These are phyloP conservation scores for Hypocryptadius cinnamomeus DNA, from an alignment of 2,113 vertebrate species.

Conservation along the genomic window DNA sequence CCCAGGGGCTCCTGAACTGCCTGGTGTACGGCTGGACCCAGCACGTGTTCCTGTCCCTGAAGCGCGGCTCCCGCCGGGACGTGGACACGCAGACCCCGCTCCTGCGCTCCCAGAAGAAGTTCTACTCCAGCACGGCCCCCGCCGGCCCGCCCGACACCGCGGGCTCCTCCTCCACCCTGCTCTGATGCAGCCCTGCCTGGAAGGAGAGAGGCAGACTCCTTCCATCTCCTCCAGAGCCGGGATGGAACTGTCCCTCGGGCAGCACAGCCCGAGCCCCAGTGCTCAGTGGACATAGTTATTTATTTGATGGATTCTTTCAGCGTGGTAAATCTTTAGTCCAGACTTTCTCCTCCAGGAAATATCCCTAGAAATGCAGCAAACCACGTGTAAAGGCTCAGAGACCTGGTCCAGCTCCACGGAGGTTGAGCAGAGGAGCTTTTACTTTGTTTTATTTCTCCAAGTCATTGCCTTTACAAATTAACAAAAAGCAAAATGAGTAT, in stretches of 20 bases:
- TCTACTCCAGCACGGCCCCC: conserved; percentile 63
- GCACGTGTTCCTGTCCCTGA: conserved; percentile 65
- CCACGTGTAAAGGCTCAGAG: not conserved
- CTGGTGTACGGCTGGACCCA: conserved; percentile 84
- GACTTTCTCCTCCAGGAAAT: not conserved
- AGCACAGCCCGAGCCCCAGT: not conserved
- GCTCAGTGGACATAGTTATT: conserved; percentile 1
- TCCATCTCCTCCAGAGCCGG: not conserved
- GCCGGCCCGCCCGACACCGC: not conserved
- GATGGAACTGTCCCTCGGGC: not conserved
- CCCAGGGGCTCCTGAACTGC: conserved; percentile 88
- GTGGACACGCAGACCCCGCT: conserved; percentile 87
- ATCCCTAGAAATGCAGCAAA: not conserved
- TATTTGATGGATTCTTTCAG: conserved; percentile 12
- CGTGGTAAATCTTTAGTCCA: not conserved
- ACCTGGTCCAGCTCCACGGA: not conserved
- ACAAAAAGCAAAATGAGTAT: conserved; percentile 38
- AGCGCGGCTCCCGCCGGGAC: conserved; percentile 63
- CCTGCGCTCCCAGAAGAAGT: conserved; percentile 79
- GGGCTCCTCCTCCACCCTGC: conserved; percentile 36
- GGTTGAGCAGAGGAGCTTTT: not conserved
- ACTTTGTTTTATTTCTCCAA: not conserved
- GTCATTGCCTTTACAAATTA: not conserved
- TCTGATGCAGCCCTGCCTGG: conserved; percentile 20
- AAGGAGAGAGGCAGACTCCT: not conserved